phyloP scores from a whole-genome alignment of 2,113 vertebrate species.

The Camelus dromedarius region DNA sequence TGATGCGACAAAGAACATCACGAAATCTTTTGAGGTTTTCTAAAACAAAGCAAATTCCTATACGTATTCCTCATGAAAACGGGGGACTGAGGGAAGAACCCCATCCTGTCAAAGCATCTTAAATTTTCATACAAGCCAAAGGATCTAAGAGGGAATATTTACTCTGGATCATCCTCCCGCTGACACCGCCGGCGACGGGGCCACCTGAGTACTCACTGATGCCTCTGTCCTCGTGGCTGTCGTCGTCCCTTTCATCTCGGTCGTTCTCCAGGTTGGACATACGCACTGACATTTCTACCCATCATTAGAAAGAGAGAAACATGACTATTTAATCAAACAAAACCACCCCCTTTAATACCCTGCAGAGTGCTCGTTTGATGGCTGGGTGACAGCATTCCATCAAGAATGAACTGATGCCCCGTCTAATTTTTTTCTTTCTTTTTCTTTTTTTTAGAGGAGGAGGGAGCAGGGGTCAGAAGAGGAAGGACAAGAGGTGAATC shows the following conservation, averaged over 20 bases:
- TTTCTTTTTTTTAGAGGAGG: not conserved
- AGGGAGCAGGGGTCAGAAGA: not conserved
- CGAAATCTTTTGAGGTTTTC: not conserved
- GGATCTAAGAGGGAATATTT: conserved; percentile 9
- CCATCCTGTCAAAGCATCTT: not conserved
- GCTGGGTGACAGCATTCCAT: conserved; percentile 58
- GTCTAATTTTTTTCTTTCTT: not conserved
- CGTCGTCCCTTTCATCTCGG: conserved; percentile 96
- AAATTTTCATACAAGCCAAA: conserved; percentile 32
- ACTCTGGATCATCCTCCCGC: not conserved
- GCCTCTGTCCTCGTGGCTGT: conserved; percentile 97
- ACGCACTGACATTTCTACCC: conserved; percentile 97
- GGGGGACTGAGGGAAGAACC: not conserved
- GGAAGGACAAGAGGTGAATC: not conserved
- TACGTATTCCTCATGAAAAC: not conserved
- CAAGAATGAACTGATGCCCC: not conserved
- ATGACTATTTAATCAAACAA: conserved; percentile 76
- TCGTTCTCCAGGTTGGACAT: conserved; percentile 99
- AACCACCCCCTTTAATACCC: conserved; percentile 39
- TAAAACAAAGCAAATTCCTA: conserved; percentile 39
- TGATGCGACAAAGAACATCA: not conserved
- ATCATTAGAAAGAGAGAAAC: conserved; percentile 81
- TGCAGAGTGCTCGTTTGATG: not conserved
- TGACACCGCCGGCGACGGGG: not conserved
- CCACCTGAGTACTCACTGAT: conserved; percentile 92